Conservation (phyloP, 2,888 invertebrate genomes). For the Nomada ruficornis region DNA sequence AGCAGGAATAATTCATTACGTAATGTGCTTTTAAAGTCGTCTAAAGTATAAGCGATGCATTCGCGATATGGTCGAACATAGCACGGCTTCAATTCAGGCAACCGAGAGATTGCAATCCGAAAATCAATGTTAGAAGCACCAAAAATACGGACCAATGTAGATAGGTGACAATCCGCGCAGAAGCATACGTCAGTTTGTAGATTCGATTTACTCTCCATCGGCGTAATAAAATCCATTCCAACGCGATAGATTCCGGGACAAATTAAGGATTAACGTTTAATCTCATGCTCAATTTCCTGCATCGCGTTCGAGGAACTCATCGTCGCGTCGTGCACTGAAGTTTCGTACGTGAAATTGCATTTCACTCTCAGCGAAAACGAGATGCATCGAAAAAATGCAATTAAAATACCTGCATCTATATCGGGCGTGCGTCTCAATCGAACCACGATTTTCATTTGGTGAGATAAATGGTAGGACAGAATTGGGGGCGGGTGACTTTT, state of each 20-base stretch:
- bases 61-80: background rate
- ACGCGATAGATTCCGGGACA: conserved; percentile 44
- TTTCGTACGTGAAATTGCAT: conserved; percentile 24
- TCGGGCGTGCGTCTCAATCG: conserved; percentile 25
- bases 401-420: conserved; percentile 16
- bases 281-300: conserved; percentile 48
- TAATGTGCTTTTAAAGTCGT: background rate
- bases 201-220: conserved; percentile 26
- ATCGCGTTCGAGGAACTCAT: conserved; percentile 14
- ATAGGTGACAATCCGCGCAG: conserved; percentile 20
- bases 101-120: conserved; percentile 3
- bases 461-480: conserved; percentile 44
- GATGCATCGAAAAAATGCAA: conserved; percentile 29
- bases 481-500: conserved; percentile 57
- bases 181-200: conserved; percentile 1
- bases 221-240: conserved; percentile 49
- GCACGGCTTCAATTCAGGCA: background rate
- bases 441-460: conserved; percentile 30
- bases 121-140: conserved; percentile 40
- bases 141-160: conserved; percentile 37
- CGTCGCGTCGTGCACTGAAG: background rate
- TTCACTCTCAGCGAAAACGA: background rate
- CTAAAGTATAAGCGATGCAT: background rate
- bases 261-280: conserved; percentile 62
- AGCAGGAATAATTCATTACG: background rate